Percentiles rank a stretch among this genome's conserved stretches.
These are phyloP conservation scores for Shinisaurus crocodilurus DNA, from an alignment of 2,113 vertebrate genomes.

Conservation along the genomic window DNA sequence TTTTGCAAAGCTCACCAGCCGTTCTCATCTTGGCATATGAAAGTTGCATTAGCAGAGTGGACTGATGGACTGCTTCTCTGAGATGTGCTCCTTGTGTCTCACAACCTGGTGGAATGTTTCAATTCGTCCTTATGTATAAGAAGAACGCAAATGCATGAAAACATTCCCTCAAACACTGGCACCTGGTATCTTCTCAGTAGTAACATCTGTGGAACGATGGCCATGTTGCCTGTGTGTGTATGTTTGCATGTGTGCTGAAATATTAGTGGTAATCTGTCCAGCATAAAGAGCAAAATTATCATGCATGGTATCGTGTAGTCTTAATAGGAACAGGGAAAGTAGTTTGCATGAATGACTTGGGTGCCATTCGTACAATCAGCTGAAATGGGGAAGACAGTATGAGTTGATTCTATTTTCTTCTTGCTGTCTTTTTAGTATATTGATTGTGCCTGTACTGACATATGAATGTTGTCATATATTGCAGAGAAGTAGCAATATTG, in stretches of 20 bases:
- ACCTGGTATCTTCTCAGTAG: background rate
- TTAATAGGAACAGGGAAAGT: background rate
- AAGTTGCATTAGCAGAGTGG: background rate
- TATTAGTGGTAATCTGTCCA: background rate
- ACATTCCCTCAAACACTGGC: background rate
- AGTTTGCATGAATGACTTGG: background rate
- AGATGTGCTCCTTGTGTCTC: too few species aligned
- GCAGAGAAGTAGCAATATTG: background rate
- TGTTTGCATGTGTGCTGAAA: background rate
- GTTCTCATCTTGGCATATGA: background rate
- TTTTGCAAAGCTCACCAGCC: background rate
- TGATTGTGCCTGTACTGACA: background rate
- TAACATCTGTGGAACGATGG: background rate
- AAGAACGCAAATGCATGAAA: background rate
- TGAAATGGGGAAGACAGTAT: too few species aligned
- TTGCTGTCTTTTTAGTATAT: background rate
- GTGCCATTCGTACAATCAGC: background rate
- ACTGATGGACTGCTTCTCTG: accelerated
- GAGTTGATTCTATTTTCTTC: background rate
- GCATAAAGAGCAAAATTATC: background rate
- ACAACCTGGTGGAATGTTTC: background rate
- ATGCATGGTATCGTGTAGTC: background rate
- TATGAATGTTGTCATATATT: background rate
- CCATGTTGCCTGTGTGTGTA: background rate
- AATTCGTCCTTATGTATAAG: background rate